Base-by-base conservation (phyloP, 1,140 invertebrate species). In the Orchesella cincta region DNA sequence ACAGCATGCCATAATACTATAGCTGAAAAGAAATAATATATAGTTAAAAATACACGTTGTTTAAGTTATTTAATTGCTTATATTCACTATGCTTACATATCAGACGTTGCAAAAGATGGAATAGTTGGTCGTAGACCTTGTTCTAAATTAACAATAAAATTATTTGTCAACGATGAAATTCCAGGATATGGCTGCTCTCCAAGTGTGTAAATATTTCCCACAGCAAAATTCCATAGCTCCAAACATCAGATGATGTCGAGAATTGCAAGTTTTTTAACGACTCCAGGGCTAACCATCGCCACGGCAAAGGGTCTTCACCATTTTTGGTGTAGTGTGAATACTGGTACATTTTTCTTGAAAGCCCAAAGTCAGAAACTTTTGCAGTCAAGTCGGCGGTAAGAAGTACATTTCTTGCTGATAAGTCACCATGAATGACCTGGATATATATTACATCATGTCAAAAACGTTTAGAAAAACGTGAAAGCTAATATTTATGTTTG, bases 291-390 rank as follows among this genome's bases (percentile, higher is more conserved):
- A 46, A 8, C 39, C 39, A 46, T 18, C 18, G 5, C 39, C 39
- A 46, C 5, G 39, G 39, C 39, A 46, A 18, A 18, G 39, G 20
- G 20, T 8, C 74, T 31, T 5, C 18, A 26, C 46, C 26, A 8
- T 71, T 36, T 46, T 76, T 67, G 20, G 51, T 33, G 23, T 70
- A 76, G 5, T 28, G 26, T 2, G 74, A 12, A 26, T 76, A 76
- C 8, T 39, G 14, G 35, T 70, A 76, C 33, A 76, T 18, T 46
- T 26, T 85, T 77, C 86, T 83, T 5, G 88, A 85, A 34, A 89
- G 81, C 1, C 88, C 88, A 83, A 89, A 89, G 81, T 89, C 88
- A 70, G 84, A 84, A 20, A 87, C 84, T 80, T 87, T 87, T 1
- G 57, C 57, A 23, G 8, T 12, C 23, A 5, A 12, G 3, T 23